These are phyloP conservation scores for Pteropus rufus DNA, from an alignment of 2,797 vertebrate genomes.

Conservation along the genomic window DNA sequence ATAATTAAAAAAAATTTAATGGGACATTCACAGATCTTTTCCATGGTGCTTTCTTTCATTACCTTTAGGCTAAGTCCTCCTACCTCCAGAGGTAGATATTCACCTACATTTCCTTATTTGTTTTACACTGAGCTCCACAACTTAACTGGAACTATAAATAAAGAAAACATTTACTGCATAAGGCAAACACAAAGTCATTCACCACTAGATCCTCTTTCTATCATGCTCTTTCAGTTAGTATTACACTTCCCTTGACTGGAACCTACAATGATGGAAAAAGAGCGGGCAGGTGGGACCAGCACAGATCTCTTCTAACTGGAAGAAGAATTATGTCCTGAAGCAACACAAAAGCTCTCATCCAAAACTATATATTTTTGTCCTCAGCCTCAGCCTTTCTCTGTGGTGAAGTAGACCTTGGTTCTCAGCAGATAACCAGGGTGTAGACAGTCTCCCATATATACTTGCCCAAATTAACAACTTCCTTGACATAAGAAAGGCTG, in stretches of 20 bases:
- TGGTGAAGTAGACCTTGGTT: not conserved
- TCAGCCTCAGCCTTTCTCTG: not conserved
- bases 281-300: not conserved
- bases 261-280: not conserved
- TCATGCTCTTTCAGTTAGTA: not conserved
- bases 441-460: not conserved
- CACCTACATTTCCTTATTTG: not conserved
- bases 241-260: not conserved
- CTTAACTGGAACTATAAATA: not conserved
- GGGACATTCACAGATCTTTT: not conserved
- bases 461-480: not conserved
- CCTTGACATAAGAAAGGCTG: not conserved
- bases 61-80: not conserved
- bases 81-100: not conserved
- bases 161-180: not conserved
- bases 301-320: not conserved
- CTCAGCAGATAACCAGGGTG: not conserved
- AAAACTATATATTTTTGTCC: not conserved
- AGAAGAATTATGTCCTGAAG: not conserved
- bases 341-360: not conserved
- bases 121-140: not conserved
- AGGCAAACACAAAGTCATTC: not conserved
- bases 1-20: not conserved
- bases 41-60: not conserved
- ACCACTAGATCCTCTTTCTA: not conserved